Conservation (phyloP, 2,888 invertebrate species). For the Diogma glabrata region DNA sequence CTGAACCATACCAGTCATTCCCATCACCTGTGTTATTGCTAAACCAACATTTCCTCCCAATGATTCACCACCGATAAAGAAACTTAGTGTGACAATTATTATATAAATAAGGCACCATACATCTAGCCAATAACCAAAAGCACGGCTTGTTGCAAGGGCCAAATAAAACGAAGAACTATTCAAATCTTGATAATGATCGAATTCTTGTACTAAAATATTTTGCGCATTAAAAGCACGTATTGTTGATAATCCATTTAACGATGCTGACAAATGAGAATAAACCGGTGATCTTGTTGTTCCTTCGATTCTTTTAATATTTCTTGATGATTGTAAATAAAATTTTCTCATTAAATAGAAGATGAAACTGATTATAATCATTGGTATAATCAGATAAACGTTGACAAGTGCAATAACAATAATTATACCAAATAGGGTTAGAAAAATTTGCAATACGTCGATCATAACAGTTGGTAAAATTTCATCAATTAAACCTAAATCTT, state of each 20-base stretch:
- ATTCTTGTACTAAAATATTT: constrained; percentile 62
- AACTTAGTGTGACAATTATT: constrained; percentile 71
- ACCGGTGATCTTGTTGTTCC: constrained; percentile 85
- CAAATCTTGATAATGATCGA: constrained; percentile 69
- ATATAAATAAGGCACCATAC: constrained; percentile 80
- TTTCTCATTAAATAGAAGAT: constrained; percentile 64
- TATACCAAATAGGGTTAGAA: constrained; percentile 68
- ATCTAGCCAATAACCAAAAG: constrained; percentile 91
- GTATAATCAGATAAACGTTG: constrained; percentile 61
- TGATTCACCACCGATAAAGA: constrained; percentile 56
- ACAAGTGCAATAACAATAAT: constrained; percentile 64
- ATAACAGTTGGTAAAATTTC: constrained; percentile 35
- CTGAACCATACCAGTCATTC: constrained; percentile 51
- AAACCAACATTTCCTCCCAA: constrained; percentile 65
- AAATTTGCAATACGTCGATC: constrained; percentile 48
- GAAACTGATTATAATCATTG: constrained; percentile 55
- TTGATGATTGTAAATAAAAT: constrained; percentile 67
- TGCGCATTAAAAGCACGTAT: constrained; percentile 83
- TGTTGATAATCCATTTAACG: constrained; percentile 80
- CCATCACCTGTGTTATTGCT: constrained; percentile 71
- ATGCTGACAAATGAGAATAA: constrained; percentile 85
- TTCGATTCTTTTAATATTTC: constrained; percentile 70
- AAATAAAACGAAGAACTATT: constrained; percentile 90
- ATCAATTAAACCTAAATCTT: constrained; percentile 61
- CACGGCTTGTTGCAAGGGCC: constrained; percentile 79